Conservation (phyloP, 2,888 invertebrate species). For the Pherbina coryleti region DNA sequence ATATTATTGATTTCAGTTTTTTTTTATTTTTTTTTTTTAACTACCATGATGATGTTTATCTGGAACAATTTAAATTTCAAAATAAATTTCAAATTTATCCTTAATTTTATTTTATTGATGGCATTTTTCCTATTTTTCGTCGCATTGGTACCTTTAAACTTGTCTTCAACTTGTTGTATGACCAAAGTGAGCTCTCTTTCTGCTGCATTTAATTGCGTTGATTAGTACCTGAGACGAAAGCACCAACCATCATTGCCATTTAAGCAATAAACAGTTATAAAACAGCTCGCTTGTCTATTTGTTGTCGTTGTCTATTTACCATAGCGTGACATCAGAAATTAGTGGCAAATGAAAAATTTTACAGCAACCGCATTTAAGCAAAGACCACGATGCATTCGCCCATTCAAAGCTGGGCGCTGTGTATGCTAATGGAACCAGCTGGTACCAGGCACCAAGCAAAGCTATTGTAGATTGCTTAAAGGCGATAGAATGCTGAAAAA, state of each 20-base stretch:
- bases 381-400: background rate
- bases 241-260: background rate
- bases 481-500: slow-evolving; percentile 8
- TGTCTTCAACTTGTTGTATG: too few species aligned
- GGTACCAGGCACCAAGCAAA: slow-evolving; percentile 21
- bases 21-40: too few species aligned
- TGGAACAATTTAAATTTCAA: too few species aligned
- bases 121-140: too few species aligned
- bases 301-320: slow-evolving; percentile 22
- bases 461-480: slow-evolving; percentile 12
- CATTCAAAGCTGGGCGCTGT: background rate
- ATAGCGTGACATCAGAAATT: slow-evolving; percentile 46
- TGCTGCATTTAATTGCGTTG: background rate
- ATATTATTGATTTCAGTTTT: too few species aligned
- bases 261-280: background rate
- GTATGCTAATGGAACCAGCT: slow-evolving; percentile 32
- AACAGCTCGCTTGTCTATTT: background rate
- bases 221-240: background rate
- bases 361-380: slow-evolving; percentile 32
- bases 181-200: background rate
- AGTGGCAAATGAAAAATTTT: slow-evolving; percentile 35
- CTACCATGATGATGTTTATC: too few species aligned
- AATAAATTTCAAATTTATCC: too few species aligned
- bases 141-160: too few species aligned
- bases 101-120: too few species aligned